These are phyloP conservation scores for Pao palembangensis DNA, from an alignment of 2,113 vertebrate genomes.

Conservation along the genomic window DNA sequence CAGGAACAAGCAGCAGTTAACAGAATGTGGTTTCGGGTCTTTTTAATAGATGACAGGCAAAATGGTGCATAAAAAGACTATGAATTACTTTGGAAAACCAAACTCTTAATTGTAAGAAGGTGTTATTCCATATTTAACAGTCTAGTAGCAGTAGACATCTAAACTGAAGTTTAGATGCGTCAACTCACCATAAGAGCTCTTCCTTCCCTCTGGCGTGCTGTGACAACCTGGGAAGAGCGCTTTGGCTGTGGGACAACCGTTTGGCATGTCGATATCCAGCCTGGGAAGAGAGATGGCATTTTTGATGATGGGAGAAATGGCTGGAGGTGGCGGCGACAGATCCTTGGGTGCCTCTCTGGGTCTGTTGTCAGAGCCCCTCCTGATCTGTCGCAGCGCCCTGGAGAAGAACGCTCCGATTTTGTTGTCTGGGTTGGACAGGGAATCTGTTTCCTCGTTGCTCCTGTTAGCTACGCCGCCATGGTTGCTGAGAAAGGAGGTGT, in stretches of 20 bases:
- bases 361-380: conserved; percentile 76
- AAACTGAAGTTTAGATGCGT: background rate
- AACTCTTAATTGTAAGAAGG: too few relatives aligned
- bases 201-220: conserved; percentile 73
- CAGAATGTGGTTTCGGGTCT: too few relatives aligned
- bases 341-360: conserved; percentile 63
- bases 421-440: conserved; percentile 63
- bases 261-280: conserved; percentile 75
- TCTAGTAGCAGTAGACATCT: background rate
- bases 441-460: conserved; percentile 65
- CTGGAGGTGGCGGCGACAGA: conserved; percentile 79
- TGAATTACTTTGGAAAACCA: too few relatives aligned
- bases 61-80: too few relatives aligned
- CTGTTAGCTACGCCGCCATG: conserved; percentile 75
- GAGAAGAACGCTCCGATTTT: conserved; percentile 81
- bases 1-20: too few relatives aligned
- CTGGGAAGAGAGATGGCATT: conserved; percentile 91
- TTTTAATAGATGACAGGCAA: too few relatives aligned
- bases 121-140: background rate
- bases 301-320: conserved; percentile 94
- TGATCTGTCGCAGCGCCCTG: conserved; percentile 85
- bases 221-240: conserved; percentile 79
- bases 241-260: conserved; percentile 71
- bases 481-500: conserved; percentile 97
- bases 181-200: conserved; percentile 83